Evolutionary conservation across 53 echinoderm and acorn worm species (phyloP), one percentile per base, ranked within the genome.

Genomic region (Holothuria scabra): DNA sequence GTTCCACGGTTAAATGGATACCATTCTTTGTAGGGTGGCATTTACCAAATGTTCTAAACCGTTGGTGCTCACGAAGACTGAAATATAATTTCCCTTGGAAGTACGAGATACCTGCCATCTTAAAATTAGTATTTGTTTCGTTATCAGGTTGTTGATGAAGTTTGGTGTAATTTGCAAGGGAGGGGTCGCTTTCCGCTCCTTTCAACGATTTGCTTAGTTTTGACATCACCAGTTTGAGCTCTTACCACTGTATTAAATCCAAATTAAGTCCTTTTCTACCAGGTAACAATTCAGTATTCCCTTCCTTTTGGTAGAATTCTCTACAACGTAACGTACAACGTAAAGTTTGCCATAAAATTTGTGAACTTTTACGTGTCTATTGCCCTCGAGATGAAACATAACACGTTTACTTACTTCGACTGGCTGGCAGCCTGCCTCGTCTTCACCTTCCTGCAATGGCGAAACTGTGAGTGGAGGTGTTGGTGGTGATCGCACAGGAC

Each of bases 1-100:
- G 41, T n/a, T 38, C 23, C 41, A 44, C 8, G n/a, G 71, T 41
- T 48, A 71, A 46, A 71, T 71, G 23, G 5, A 71, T 71, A 44
- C 71, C 71, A 46, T 71, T 71, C 71, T 71, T 71, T 46, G 44
- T 71, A 5, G 71, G 71, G 20, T 71, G 24, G 12, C n/a, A 41
- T 44, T 71, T 71, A 20, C 71, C 71, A 71, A 71, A 71, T 48
- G 23, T 3, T 38, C 12, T 44, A 24, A 22, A 46, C 22, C 19
- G 46, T 46, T 21, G 23, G 71, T 71, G 71, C 46, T 46, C 71
- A 41, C 71, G 46, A 0, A 44, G 48, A 13, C 71, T 71, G 71
- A 48, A 23, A 33, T 2, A 71, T 24, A 44, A 32, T 48, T 71
- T 38, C 26, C 71, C 71, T 33, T 18, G 41, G 21, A 41, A 71